phyloP scores from a whole-genome alignment of 2,888 invertebrate species.

The Agonopterix arenella region DNA sequence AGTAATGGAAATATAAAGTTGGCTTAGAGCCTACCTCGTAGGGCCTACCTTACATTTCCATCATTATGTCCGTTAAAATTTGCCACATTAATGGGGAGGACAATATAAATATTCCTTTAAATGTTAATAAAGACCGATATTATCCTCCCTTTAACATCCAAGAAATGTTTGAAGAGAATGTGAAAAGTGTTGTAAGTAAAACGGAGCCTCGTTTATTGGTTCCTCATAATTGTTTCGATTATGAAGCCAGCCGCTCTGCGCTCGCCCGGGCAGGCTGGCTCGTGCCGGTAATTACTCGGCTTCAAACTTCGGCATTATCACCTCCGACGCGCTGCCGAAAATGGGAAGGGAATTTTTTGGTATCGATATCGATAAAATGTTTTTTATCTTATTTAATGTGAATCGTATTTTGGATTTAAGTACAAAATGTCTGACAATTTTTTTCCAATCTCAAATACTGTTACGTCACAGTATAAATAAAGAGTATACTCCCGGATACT shows the following conservation, averaged over 20 bases:
- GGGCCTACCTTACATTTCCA: no score
- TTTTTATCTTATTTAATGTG: no score
- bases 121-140: background rate
- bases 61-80: no score
- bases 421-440: no score
- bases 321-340: conserved; percentile 20
- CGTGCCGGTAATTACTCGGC: conserved; percentile 7
- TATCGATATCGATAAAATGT: conserved; percentile 19
- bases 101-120: background rate
- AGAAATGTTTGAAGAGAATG: background rate
- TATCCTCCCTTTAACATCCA: background rate
- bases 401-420: no score
- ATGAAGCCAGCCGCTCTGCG: conserved; percentile 29
- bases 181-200: conserved; percentile 18
- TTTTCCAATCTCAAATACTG: no score
- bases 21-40: no score
- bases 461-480: no score
- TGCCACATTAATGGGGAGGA: background rate
- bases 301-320: conserved; percentile 62
- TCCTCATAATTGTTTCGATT: conserved; percentile 61
- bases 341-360: conserved; percentile 9
- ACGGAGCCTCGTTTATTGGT: conserved; percentile 50
- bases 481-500: no score
- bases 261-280: conserved; percentile 18
- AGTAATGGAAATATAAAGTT: no score